Evolutionary conservation across 2,888 invertebrate genomes (phyloP), one percentile per base, ranked within the genome.

Genomic region (Anthophora plumipes): DNA sequence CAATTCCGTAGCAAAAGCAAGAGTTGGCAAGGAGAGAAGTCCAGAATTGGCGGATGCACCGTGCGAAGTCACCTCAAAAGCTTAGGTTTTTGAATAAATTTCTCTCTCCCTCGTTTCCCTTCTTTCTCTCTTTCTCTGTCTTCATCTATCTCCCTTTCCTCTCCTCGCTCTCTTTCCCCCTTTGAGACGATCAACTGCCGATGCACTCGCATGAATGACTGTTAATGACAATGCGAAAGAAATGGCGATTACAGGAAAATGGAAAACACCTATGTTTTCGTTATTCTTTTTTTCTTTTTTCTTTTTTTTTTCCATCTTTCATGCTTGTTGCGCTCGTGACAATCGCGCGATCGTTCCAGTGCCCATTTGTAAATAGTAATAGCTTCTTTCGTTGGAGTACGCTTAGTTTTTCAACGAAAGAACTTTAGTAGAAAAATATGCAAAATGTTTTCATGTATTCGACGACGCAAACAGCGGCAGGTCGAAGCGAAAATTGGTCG

Each of bases 1-100:
- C 95, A 95, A 83, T 98, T 97, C 92, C 95, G 97, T 57, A 95
- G 95, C 87, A 97, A 97, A 92, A 96, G 97, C 86, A 97, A 97
- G 93, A 96, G 96, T 61, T 96, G 96, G 95, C 95, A 95, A 86
- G 94, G 95, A 17, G 96, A 95, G 57, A 93, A 91, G 69, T 77
- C 85, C 3, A 83, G 89, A 39, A 81, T 88, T 25, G 82, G 37
- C 68, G 79, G 84, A 17, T 78, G 90, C 1, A 82, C 87, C 7
- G 85, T 89, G 0, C 87, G 91, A 31, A 84, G 89, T 1, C 92
- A 91, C 78, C 86, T 93, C 9, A 93, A 93, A 66, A 89, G 93
- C 55, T 83, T 93, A 52, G 93, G 92, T n/a, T 92, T 93, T 54
- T 93, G 84, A 71, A 31, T 41, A 14, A 11, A 7, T 11, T 0